Evolutionary conservation across 2,113 vertebrate species (phyloP), one percentile per base, ranked within the genome.

Genomic region (Salvelinus namaycush): DNA sequence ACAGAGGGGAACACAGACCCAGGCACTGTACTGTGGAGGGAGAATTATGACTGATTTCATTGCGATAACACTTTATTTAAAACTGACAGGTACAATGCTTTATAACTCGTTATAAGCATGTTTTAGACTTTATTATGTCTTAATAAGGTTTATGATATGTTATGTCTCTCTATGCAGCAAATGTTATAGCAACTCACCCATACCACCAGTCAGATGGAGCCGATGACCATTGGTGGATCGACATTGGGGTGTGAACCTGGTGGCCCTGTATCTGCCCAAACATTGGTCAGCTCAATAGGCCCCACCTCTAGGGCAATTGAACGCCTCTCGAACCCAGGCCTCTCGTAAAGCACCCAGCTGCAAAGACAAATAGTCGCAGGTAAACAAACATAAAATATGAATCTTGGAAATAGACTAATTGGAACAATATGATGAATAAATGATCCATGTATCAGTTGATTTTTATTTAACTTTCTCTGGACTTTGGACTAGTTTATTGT

Each of bases 341-440:
- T 96, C 83, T 98, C 96, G 72, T 96, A 97, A 13, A 99, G 90
- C 84, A 99, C 84, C 97, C 97, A 99, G 85, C 97, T 99, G 89
- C 72, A 83, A 26, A 31, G 72, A 73, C 3, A 80, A 31, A 72
- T 70, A 62, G 20, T 7, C 11, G n/a, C 22, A n/a, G 60, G 4
- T n/a, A 62, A 62, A 62, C n/a, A 62, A 62, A 62, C 18, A 62
- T 14, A 62, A n/a, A 20, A 62, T 8, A 20, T 62, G 18, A 62
- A 62, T 8, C 34, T 34, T 34, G 34, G 34, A 20, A 24, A 62
- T n/a, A 59, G 54, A 59, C 20, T 20, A 59, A n/a, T 62, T 20
- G 4, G 49, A 14, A 51, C 9, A 51, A 51, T 14, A 14, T 51
- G 49, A 51, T 14, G 13, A 14, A 51, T 4, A 11, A 51, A 51